These are phyloP conservation scores for Mycalesis mineus DNA, from an alignment of 2,888 invertebrate genomes.

Conservation along the genomic window DNA sequence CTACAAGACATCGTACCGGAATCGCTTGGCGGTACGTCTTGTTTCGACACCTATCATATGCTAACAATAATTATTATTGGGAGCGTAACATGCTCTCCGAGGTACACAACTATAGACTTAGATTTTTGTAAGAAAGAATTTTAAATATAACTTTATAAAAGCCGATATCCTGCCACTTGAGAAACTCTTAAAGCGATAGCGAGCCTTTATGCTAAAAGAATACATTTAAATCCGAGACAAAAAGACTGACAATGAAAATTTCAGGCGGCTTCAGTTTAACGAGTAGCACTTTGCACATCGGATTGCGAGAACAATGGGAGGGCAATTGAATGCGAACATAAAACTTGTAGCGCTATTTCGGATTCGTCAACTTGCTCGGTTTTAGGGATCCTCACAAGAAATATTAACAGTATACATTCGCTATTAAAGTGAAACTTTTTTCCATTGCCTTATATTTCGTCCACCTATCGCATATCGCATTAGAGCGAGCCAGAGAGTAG, in stretches of 20 bases:
- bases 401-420: too few relatives aligned
- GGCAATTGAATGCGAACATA: conserved; percentile 14
- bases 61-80: too few relatives aligned
- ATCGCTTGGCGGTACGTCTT: too few relatives aligned
- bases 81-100: too few relatives aligned
- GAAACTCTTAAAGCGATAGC: neutral
- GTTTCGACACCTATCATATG: too few relatives aligned
- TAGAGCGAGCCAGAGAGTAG: too few relatives aligned
- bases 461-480: too few relatives aligned
- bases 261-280: conserved; percentile 24
- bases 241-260: conserved; percentile 20
- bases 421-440: too few relatives aligned
- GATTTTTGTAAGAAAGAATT: too few relatives aligned
- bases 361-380: neutral
- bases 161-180: neutral
- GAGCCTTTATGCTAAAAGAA: neutral
- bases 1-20: too few relatives aligned
- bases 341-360: conserved; percentile 9
- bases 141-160: neutral
- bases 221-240: conserved; percentile 12
- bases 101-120: too few relatives aligned
- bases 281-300: conserved; percentile 27
- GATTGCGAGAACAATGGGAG: conserved; percentile 21
- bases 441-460: too few relatives aligned
- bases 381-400: neutral